These are phyloP conservation scores for Colletes gigas DNA, from an alignment of 1,140 invertebrate species.

Conservation along the genomic window DNA sequence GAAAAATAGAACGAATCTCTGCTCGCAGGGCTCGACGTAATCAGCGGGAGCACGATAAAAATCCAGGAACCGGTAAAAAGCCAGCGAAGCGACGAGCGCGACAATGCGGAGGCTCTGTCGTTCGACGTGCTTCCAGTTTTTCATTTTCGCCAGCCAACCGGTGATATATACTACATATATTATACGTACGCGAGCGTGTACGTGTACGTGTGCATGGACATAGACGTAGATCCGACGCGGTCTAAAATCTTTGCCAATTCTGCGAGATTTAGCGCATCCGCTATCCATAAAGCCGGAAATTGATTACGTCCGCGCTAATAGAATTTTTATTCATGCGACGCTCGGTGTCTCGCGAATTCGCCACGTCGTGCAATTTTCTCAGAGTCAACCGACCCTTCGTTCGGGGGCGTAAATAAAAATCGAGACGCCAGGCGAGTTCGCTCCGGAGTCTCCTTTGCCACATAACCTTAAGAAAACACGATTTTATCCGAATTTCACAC, in stretches of 20 bases:
- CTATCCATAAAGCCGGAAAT: conserved; percentile 34
- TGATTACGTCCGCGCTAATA: conserved; percentile 42
- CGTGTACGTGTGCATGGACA: too few relatives aligned
- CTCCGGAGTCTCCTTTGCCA: neutral
- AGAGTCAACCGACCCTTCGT: neutral
- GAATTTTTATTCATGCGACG: conserved; percentile 43
- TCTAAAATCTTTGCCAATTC: conserved; percentile 45
- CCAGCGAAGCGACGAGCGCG: neutral
- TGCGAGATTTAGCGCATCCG: conserved; percentile 31
- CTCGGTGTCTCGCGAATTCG: neutral
- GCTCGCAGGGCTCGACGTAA: conserved; percentile 23
- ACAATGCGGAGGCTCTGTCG: neutral
- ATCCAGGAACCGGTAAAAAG: neutral
- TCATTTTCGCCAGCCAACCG: conserved; percentile 2
- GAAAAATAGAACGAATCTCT: neutral
- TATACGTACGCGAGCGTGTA: neutral
- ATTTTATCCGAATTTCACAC: too few relatives aligned
- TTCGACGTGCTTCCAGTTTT: conserved; percentile 10
- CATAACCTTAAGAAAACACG: too few relatives aligned
- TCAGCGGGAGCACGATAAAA: conserved; percentile 29
- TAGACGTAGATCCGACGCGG: too few relatives aligned
- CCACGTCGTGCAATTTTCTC: neutral
- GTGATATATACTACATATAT: neutral
- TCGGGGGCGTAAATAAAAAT: conserved; percentile 2
- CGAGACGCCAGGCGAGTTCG: too few relatives aligned